Conservation (phyloP, 1,140 invertebrate genomes). For the Cydia fagiglandana region DNA sequence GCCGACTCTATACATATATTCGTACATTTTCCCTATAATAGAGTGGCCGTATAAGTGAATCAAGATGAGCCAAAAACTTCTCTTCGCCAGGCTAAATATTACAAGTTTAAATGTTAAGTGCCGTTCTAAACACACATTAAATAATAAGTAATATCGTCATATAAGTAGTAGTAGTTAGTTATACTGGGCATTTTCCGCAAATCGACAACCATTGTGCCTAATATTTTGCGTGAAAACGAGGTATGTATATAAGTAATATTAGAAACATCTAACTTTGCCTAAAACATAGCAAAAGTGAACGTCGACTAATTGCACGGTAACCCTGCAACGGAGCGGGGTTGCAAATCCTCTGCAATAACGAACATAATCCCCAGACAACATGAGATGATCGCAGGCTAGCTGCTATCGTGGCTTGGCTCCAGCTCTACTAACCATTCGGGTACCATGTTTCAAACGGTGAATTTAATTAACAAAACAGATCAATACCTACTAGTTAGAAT, state of each 20-base stretch:
- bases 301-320: background rate
- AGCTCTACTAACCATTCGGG: background rate
- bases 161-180: too few relatives aligned
- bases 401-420: conserved; percentile 6
- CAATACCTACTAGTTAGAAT: background rate
- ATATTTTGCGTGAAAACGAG: too few relatives aligned
- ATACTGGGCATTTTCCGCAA: too few relatives aligned
- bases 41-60: too few relatives aligned
- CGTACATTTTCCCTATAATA: too few relatives aligned
- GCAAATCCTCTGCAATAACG: conserved; percentile 25
- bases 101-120: too few relatives aligned
- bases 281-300: background rate
- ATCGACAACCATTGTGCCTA: too few relatives aligned
- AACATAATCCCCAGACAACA: conserved; percentile 22
- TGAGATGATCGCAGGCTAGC: background rate
- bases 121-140: too few relatives aligned
- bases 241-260: background rate
- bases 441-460: background rate
- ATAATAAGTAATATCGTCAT: too few relatives aligned
- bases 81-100: too few relatives aligned
- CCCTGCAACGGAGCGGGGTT: background rate
- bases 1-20: too few relatives aligned
- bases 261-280: background rate
- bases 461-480: background rate
- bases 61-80: too few relatives aligned